Conservation (phyloP, 2,797 vertebrate genomes). For the Acestrorhynchus altus region DNA sequence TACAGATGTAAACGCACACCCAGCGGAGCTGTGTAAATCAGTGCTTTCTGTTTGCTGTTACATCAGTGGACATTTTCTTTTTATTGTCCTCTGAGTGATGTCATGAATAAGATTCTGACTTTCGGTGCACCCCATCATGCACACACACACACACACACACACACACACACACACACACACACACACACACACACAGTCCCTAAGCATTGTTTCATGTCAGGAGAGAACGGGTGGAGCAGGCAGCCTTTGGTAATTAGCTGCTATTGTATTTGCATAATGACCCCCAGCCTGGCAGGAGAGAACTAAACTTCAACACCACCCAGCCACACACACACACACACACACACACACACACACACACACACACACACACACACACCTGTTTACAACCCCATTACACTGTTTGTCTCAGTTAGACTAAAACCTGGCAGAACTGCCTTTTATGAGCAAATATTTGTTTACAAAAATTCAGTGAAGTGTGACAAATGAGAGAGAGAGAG, state of each 20-base stretch:
- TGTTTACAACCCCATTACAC: background rate
- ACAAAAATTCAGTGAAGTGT: conserved; percentile 33
- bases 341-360: background rate
- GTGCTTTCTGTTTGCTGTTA: background rate
- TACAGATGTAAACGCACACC: conserved; percentile 18
- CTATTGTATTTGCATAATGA: conserved; percentile 77
- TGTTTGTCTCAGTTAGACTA: background rate
- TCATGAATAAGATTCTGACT: background rate
- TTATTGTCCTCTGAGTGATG: background rate
- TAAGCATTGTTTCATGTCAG: conserved; percentile 73
- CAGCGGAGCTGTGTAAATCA: conserved; percentile 2
- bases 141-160: background rate
- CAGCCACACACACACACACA: conserved; percentile 24
- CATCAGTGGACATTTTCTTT: background rate
- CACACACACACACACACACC: background rate
- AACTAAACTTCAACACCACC: conserved; percentile 62
- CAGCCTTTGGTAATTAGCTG: conserved; percentile 77
- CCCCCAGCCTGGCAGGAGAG: conserved; percentile 70
- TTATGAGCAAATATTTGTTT: conserved; percentile 78
- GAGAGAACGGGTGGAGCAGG: conserved; percentile 73
- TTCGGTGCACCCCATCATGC: background rate
- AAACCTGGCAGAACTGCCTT: conserved; percentile 80
- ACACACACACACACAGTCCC: background rate
- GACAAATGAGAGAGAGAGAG: background rate
- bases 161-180: background rate